Base-by-base conservation (phyloP, 2,888 invertebrate species). In the Ormia ochracea region DNA sequence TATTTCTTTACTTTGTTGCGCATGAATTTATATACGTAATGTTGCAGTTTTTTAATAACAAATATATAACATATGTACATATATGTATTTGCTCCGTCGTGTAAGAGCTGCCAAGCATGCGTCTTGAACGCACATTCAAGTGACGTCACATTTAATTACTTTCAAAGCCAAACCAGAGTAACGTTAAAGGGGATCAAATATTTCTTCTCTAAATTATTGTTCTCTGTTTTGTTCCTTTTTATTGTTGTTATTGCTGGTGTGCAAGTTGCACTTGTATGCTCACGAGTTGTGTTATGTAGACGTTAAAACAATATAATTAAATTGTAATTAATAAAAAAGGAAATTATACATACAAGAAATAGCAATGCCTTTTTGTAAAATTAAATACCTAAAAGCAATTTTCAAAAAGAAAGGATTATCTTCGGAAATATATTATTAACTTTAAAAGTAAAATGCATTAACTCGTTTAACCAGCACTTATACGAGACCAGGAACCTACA, bases 181-280 rank as follows among this genome's bases (percentile, higher is more conserved):
- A n/a, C 63, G 73, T 72, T 80, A 82, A 78, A 81, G 75, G 78
- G 77, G 81, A 69, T 82, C 79, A 81, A 59, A 80, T 54, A 82
- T 82, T 68, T 58, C 80, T 77, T 84, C 75, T 74, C 77, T 81
- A 48, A 66, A 68, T 73, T 82, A 68, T 50, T 81, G 77, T 45
- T 63, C 5, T 78, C 82, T 79, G 63, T 82, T 66, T 36, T 58
- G 79, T 41, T 70, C 9, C 26, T 73, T n/a, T n/a, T 82, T 63
- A 28, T n/a, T 65, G 14, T 12, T 56, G 21, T 12, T 52, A 59
- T 12, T 68, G 59, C 43, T 68, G 54, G 12, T 69, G 83, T 63
- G 82, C 84, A 85, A 85, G 69, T 86, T 85, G 85, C 87, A 86
- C 85, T 85, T 85, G 84, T 82, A 68, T 80, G 66, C 76, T 63